Evolutionary conservation across 2,888 invertebrate species (phyloP), one percentile per base, ranked within the genome.

Genomic region (Aporophyla lueneburgensis): DNA sequence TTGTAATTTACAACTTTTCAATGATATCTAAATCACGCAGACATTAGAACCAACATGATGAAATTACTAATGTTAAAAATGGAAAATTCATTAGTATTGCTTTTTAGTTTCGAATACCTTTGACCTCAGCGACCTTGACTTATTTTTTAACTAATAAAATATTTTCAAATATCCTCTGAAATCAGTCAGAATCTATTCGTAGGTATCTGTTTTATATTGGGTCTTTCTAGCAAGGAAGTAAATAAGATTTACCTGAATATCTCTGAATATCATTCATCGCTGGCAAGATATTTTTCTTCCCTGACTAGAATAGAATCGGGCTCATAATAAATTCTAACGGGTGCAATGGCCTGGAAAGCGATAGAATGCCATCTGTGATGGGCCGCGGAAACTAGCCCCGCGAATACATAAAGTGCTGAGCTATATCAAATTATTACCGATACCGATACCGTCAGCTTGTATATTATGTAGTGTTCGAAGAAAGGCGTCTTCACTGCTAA

Each of bases 301-400:
- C 7, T n/a, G 62, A 73, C 63, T 71, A 81, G 73, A 83, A 83
- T 85, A 81, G 76, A 83, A 76, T 76, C 85, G 49, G n/a, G 75
- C 73, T 84, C 73, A 83, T 83, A 83, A 81, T 81, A 85, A 84
- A 84, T 83, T 81, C 76, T 71, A 81, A 81, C 73, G 71, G 81
- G 68, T 84, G 81, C 85, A 81, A 81, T 83, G 68, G 71, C 40
- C 61, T 71, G 76, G 68, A 73, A 71, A 14, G 76, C 73, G 81
- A 76, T 84, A 81, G 81, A 71, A 58, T 81, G 81, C 71, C 83
- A 83, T 83, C 83, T 83, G 83, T 76, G 76, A 27, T 54, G 49
- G 49, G 43, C 4, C 51, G 16, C 16, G 53, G 3, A 65, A 81
- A 84, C 85, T 81, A 74, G 53, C 73, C 58, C 66, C 61, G 27